Evolutionary conservation across 2,888 invertebrate species (phyloP), one percentile per base, ranked within the genome.

Genomic region (Psylliodes chrysocephalus): DNA sequence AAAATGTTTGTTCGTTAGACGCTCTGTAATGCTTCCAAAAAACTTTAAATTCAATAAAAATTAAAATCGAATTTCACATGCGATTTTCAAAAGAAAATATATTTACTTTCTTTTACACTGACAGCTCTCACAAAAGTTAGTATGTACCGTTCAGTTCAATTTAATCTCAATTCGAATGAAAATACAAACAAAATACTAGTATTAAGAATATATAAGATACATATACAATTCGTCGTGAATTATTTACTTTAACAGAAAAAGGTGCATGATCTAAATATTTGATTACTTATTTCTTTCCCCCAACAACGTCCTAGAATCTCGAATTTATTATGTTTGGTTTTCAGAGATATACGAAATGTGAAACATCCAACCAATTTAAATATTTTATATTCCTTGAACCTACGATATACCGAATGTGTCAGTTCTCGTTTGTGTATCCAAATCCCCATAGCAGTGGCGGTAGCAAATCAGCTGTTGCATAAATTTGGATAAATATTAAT

Each of bases 251-350:
- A 10, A 10, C 7, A 8, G 25, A 25, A 25, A 25, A 19, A 47
- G n/a, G 47, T 47, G 25, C 25, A 10, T 12, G 30, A 10, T 51
- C 18, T 56, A 30, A 56, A 56, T 56, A 46, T 56, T 56, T 56
- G 17, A 56, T 38, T 12, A 44, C 6, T 18, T 30, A 15, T 55
- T 25, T 19, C n/a, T 18, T 19, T 18, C 12, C 12, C 8, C 19
- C 42, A 5, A 18, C 14, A 15, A 15, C 15, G 18, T 56, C 18
- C 14, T 30, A 44, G 44, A 55, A 30, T 44, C 46, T 28, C 30
- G 33, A 56, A 56, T 56, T 44, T 12, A 46, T 56, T 46, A 46
- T 46, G 18, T 15, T 28, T 42, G 42, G 25, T 14, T 54, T 46
- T 33, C 10, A 17, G 5, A 46, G 33, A 28, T 54, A 54, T 28